phyloP scores from a whole-genome alignment of 2,888 invertebrate species.

The Phaedon cochleariae region DNA sequence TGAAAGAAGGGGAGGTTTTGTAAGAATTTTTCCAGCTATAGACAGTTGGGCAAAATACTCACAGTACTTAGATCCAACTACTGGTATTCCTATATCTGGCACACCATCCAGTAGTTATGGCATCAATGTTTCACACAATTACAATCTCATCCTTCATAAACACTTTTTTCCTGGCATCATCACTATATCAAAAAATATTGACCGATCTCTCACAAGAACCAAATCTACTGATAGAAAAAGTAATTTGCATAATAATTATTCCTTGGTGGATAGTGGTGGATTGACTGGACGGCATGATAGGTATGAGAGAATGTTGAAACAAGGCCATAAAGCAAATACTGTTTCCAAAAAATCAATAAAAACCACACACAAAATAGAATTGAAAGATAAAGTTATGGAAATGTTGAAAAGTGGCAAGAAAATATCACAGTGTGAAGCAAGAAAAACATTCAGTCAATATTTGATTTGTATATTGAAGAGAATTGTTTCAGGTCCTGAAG shows the following conservation, averaged over 20 bases:
- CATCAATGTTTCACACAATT: constrained; percentile 74
- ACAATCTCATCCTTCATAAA: constrained; percentile 78
- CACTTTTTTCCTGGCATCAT: constrained; percentile 74
- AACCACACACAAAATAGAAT: constrained; percentile 53
- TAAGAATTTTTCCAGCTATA: constrained; percentile 88
- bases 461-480: constrained; percentile 78
- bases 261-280: not conserved
- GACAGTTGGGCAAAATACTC: constrained; percentile 88
- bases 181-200: constrained; percentile 16
- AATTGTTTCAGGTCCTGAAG: constrained; percentile 66
- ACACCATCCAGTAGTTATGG: constrained; percentile 66
- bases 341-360: constrained; percentile 58
- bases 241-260: not conserved
- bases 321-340: constrained; percentile 58
- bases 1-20: constrained; percentile 85
- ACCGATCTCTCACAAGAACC: not conserved
- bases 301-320: constrained; percentile 59
- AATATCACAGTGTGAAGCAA: constrained; percentile 74
- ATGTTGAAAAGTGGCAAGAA: constrained; percentile 72
- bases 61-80: constrained; percentile 78
- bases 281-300: constrained; percentile 55
- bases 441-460: constrained; percentile 82
- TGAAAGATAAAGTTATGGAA: constrained; percentile 58
- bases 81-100: constrained; percentile 78
- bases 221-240: not conserved